These are phyloP conservation scores for Lepisosteus oculatus DNA, from an alignment of 2,113 vertebrate genomes.

Conservation along the genomic window DNA sequence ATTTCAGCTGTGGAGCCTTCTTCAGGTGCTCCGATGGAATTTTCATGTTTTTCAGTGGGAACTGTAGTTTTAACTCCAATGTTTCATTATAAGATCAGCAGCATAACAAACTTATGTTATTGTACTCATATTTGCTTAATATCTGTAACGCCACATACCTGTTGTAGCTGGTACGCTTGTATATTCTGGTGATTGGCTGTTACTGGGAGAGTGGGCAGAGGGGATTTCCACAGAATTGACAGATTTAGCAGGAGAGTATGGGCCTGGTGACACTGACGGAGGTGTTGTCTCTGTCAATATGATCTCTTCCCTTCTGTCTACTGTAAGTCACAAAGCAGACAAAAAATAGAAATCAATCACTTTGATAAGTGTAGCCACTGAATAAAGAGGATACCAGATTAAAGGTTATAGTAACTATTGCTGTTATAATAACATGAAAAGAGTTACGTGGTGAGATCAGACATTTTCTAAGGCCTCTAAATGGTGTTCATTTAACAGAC, in stretches of 20 bases:
- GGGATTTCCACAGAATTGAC: slow-evolving; percentile 79
- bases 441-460: too few species aligned
- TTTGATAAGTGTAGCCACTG: too few species aligned
- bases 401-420: too few species aligned
- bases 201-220: slow-evolving; percentile 75
- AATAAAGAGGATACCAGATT: too few species aligned
- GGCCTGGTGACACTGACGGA: slow-evolving; percentile 77
- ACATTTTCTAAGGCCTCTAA: too few species aligned
- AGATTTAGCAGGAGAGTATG: slow-evolving; percentile 88
- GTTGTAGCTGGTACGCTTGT: slow-evolving; percentile 71
- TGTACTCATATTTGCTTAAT: not conserved
- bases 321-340: slow-evolving; percentile 35
- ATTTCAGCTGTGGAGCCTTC: too few species aligned
- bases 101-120: not conserved
- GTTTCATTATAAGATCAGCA: too few species aligned
- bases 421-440: too few species aligned
- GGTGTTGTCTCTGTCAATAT: slow-evolving; percentile 75
- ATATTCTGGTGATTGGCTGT: slow-evolving; percentile 86
- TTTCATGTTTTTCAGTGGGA: too few species aligned
- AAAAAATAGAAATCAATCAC: not conserved
- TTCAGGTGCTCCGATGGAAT: too few species aligned
- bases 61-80: too few species aligned
- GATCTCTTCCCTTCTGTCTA: slow-evolving; percentile 80
- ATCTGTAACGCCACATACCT: slow-evolving; percentile 66
- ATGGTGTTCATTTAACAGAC: too few species aligned